These are phyloP conservation scores for Beris morrisii DNA, from an alignment of 2,888 invertebrate species.

Conservation along the genomic window DNA sequence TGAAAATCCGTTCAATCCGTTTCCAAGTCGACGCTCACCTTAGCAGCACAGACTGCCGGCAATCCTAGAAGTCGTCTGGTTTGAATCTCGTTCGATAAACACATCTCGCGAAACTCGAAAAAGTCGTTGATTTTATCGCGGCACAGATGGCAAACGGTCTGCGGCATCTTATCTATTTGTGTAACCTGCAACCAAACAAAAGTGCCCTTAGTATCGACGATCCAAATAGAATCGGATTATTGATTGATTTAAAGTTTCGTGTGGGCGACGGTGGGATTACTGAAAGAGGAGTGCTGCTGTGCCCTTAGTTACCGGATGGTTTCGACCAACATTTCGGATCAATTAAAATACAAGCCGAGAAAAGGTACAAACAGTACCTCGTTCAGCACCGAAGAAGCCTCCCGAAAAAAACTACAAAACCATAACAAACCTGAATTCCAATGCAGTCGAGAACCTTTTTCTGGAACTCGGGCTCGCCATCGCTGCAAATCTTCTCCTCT, in stretches of 20 bases:
- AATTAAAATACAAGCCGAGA: not conserved
- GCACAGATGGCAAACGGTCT: constrained; percentile 63
- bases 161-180: constrained; percentile 64
- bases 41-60: constrained; percentile 43
- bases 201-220: constrained; percentile 27
- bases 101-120: constrained; percentile 63
- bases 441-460: constrained; percentile 51
- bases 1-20: not conserved
- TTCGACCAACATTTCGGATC: not conserved
- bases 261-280: no score
- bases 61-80: constrained; percentile 56
- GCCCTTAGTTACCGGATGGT: no score
- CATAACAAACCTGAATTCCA: constrained; percentile 47
- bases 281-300: no score
- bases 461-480: constrained; percentile 48
- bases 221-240: constrained; percentile 21
- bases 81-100: constrained; percentile 59
- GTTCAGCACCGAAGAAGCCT: not conserved
- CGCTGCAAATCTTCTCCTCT: constrained; percentile 3
- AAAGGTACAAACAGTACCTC: not conserved
- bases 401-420: constrained; percentile 19
- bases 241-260: not conserved
- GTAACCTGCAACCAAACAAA: constrained; percentile 55
- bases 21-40: constrained; percentile 37
- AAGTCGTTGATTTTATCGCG: constrained; percentile 66